Conservation (phyloP, 2,888 invertebrate species). For the Megaustenia siamemsis region DNA sequence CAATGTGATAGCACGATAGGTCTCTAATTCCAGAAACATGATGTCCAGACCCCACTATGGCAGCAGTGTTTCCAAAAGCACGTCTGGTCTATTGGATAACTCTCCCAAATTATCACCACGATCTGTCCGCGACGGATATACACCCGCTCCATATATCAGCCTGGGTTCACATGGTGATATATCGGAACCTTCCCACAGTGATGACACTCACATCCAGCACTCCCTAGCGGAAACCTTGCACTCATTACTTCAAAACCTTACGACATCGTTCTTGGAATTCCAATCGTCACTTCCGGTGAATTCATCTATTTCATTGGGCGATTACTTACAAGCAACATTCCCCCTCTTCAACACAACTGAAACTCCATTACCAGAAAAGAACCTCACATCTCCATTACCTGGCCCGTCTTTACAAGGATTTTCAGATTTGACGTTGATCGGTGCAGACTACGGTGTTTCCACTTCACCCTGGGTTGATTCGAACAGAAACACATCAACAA, state of each 20-base stretch:
- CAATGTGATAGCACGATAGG: too few relatives aligned
- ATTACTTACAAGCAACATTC: conserved; percentile 35
- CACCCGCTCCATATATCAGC: background rate
- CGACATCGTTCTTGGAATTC: conserved; percentile 39
- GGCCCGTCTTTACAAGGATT: conserved; percentile 17
- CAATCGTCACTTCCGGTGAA: background rate
- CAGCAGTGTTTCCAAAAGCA: too few relatives aligned
- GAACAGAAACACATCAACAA: background rate
- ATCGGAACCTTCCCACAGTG: background rate
- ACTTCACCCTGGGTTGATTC: background rate
- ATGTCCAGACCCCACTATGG: background rate
- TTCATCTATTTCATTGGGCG: conserved; percentile 21
- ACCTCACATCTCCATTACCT: conserved; percentile 20
- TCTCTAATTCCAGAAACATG: background rate
- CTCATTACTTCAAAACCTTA: conserved; percentile 38
- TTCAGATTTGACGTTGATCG: background rate
- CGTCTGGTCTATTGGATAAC: background rate
- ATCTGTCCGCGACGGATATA: background rate
- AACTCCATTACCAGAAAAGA: background rate
- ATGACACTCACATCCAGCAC: background rate
- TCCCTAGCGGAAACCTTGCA: conserved; percentile 29
- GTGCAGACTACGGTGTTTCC: background rate
- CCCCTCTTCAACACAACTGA: conserved; percentile 23
- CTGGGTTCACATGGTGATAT: background rate
- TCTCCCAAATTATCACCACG: background rate